Evolutionary conservation across 2,113 vertebrate genomes (phyloP), one percentile per base, ranked within the genome.

Genomic region (Cyanistes caeruleus): DNA sequence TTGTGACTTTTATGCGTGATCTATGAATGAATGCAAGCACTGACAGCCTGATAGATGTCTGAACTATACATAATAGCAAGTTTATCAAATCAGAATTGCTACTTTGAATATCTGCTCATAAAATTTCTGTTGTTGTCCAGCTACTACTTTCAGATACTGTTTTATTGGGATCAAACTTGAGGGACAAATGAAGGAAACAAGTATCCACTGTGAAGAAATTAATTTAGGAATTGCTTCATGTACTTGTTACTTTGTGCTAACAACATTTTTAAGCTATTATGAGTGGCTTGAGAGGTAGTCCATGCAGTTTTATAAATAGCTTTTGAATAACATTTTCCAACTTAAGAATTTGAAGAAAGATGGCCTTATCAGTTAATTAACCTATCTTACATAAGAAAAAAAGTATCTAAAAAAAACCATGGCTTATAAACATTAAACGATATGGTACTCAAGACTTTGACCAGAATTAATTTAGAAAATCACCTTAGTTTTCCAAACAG

Each of bases 11-110:
- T 87, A 63, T 72, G 41, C 4, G 4, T 67, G 81, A n/a, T 79
- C 31, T 87, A n/a, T 84, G 48, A 92, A 74, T 81, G 64, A 95
- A 65, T 65, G 31, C 10, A 79, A 86, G 31, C 19, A 46, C n/a
- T 75, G 80, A 53, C 80, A 92, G 20, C 24, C 39, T 62, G 41
- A 85, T 24, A 65, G 53, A 74, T 77, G 27, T 53, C 59, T 89
- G 43, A 80, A 58, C 8, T 73, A 83, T 17, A 85, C 39, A 52
- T 31, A 85, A 83, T 28, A 49, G 16, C 24, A 79, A 56, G 52
- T 83, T 74, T 79, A 52, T 63, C 73, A 85, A 69, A 89, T 77
- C 33, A 83, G 37, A 63, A 27, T 28, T 78, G 18, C 31, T 89
- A 46, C 68, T 95, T 82, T 62, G 87, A 89, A 70, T 74, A 35